Base-by-base conservation (phyloP, 2,797 vertebrate species). In the Neosalanx taihuensis region DNA sequence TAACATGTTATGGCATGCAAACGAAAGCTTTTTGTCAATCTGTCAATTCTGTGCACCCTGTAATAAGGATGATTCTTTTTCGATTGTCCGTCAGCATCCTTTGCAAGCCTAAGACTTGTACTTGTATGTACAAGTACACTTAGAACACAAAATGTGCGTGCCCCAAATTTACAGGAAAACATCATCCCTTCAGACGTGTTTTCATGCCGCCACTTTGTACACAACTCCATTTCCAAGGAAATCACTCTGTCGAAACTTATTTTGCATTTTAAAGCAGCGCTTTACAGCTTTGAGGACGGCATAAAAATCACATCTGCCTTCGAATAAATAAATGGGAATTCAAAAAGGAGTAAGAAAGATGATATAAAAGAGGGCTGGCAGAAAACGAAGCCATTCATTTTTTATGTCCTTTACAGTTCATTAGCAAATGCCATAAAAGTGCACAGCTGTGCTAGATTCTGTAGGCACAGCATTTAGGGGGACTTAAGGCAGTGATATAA, bases 181-280 rank as follows among this genome's bases (percentile, higher is more conserved):
- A 71, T 81, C 69, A n/a, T 78, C 81, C 75, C 79, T 74, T 86
- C 20, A 79, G 84, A 87, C 81, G 56, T 74, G 70, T 81, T 85
- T 76, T 77, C 81, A 72, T 63, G 23, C 77, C 31, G 74, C 72
- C 70, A 80, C 73, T 73, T 84, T 72, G 62, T 64, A 77, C 80
- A 87, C 79, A 83, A 77, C 78, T 77, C 65, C 78, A 77, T 76
- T 79, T 81, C 81, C 64, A 67, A 71, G 78, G 79, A 87, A 89
- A 87, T 88, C 88, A 85, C 85, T 89, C 89, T 87, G 92, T 91
- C 89, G 89, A 81, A 86, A 80, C 76, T 78, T 82, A 74, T 93
- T 92, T 92, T 92, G 89, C 89, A 92, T 93, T 92, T 92, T 86
- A 93, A 93, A 93, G 89, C 87, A 85, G 82, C 80, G 88, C 88